A percentile compares a stretch with the other conserved stretches of the same genome.
These are phyloP conservation scores for Galleria mellonella DNA, from an alignment of 1,140 invertebrate species.

Conservation along the genomic window DNA sequence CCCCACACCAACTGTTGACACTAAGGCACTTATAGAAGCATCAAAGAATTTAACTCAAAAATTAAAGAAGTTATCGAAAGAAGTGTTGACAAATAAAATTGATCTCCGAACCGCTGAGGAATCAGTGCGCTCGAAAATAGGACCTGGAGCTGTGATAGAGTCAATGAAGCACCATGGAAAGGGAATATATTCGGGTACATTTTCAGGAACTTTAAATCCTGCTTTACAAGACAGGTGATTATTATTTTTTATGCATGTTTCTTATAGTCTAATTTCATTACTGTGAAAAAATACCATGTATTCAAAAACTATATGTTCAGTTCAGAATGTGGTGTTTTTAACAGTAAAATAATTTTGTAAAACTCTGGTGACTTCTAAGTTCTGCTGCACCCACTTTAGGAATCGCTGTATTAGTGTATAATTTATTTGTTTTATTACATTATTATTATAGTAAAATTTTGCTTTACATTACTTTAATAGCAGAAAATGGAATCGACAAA, in stretches of 20 bases:
- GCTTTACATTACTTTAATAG: too few relatives aligned
- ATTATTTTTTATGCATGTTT: neutral
- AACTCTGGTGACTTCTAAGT: too few relatives aligned
- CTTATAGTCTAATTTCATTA: too few relatives aligned
- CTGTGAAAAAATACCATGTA: too few relatives aligned
- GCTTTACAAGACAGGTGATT: slow-evolving; percentile 88
- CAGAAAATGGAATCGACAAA: too few relatives aligned
- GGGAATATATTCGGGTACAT: slow-evolving; percentile 90
- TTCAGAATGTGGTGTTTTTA: too few relatives aligned
- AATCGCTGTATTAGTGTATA: too few relatives aligned
- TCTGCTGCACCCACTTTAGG: too few relatives aligned
- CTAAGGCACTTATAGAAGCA: slow-evolving; percentile 88
- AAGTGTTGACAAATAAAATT: slow-evolving; percentile 84
- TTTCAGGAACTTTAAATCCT: slow-evolving; percentile 92
- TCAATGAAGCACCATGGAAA: slow-evolving; percentile 95
- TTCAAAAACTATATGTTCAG: too few relatives aligned
- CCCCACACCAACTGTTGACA: slow-evolving; percentile 74
- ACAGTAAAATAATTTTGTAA: too few relatives aligned
- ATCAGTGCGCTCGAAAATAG: slow-evolving; percentile 60
- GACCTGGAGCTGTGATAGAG: slow-evolving; percentile 91
- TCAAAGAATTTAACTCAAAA: slow-evolving; percentile 94
- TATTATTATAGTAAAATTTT: too few relatives aligned
- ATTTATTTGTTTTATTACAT: too few relatives aligned
- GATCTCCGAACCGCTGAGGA: slow-evolving; percentile 73
- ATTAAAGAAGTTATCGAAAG: slow-evolving; percentile 90